phyloP scores from a whole-genome alignment of 2,113 vertebrate species.

The Neodontobutis hainanensis region DNA sequence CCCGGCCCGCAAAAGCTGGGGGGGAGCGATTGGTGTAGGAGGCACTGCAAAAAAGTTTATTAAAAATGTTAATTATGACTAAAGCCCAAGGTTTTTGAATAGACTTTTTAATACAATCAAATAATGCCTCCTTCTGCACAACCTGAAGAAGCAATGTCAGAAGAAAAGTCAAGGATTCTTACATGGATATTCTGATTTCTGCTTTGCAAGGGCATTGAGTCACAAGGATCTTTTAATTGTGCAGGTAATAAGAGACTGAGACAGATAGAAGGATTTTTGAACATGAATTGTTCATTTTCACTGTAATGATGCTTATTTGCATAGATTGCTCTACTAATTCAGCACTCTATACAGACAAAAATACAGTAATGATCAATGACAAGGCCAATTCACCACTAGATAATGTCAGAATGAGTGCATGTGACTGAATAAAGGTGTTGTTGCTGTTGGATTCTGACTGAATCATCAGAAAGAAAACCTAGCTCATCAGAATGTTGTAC shows the following conservation, averaged over 20 bases:
- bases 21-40: conserved; percentile 90
- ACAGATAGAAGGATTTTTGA: conserved; percentile 24
- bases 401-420: background rate
- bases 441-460: too few relatives aligned
- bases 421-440: background rate
- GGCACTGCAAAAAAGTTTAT: conserved; percentile 79
- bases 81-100: background rate
- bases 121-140: background rate
- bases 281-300: conserved; percentile 49
- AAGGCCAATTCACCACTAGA: conserved; percentile 41
- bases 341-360: conserved; percentile 39
- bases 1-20: conserved; percentile 90
- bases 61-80: too few relatives aligned
- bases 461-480: too few relatives aligned
- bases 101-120: background rate
- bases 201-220: conserved; percentile 40
- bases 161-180: conserved; percentile 38
- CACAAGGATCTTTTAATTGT: conserved; percentile 58
- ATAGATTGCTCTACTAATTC: conserved; percentile 60
- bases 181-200: conserved; percentile 39
- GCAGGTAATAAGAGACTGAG: conserved; percentile 28
- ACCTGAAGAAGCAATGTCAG: conserved; percentile 2
- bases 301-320: conserved; percentile 60
- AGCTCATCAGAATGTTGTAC: too few relatives aligned
- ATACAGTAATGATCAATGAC: conserved; percentile 23